These are phyloP conservation scores for Stictocephala bisonia DNA, from an alignment of 2,888 invertebrate species.

Conservation along the genomic window DNA sequence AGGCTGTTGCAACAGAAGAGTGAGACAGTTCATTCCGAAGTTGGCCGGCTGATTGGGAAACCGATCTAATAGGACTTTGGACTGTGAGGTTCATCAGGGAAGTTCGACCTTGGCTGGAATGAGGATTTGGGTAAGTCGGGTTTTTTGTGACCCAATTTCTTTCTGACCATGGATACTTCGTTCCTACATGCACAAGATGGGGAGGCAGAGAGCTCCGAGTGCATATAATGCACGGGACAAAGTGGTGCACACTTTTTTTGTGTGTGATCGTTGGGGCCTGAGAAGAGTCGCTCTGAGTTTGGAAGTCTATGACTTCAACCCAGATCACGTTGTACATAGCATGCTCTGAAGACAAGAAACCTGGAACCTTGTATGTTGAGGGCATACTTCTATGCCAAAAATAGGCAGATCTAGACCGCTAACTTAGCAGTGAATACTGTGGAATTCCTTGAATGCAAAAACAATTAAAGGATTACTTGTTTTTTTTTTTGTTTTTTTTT, in stretches of 20 bases:
- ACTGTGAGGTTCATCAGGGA: constrained; percentile 50
- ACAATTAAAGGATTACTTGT: too few relatives aligned
- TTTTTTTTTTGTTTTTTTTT: too few relatives aligned
- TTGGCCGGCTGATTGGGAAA: constrained; percentile 54
- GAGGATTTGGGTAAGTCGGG: constrained; percentile 48
- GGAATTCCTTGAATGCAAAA: too few relatives aligned
- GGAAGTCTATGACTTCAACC: constrained; percentile 28
- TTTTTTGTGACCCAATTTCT: constrained; percentile 56
- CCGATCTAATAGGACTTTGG: constrained; percentile 52
- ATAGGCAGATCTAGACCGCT: too few relatives aligned
- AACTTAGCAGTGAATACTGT: too few relatives aligned
- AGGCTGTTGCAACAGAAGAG: constrained; percentile 30
- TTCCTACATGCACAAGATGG: constrained; percentile 46
- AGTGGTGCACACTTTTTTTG: constrained; percentile 53
- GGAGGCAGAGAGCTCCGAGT: constrained; percentile 9
- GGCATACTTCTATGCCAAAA: background rate
- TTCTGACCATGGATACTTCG: constrained; percentile 55
- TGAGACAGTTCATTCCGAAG: constrained; percentile 18
- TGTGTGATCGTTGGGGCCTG: constrained; percentile 47
- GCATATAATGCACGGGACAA: constrained; percentile 18
- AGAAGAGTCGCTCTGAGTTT: constrained; percentile 21
- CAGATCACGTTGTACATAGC: constrained; percentile 45
- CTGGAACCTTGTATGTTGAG: background rate
- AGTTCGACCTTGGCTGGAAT: constrained; percentile 48
- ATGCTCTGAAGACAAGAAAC: constrained; percentile 43